Evolutionary conservation across 2,797 vertebrate genomes (phyloP).

Genomic region (Amblyopsis hoosieri): DNA sequence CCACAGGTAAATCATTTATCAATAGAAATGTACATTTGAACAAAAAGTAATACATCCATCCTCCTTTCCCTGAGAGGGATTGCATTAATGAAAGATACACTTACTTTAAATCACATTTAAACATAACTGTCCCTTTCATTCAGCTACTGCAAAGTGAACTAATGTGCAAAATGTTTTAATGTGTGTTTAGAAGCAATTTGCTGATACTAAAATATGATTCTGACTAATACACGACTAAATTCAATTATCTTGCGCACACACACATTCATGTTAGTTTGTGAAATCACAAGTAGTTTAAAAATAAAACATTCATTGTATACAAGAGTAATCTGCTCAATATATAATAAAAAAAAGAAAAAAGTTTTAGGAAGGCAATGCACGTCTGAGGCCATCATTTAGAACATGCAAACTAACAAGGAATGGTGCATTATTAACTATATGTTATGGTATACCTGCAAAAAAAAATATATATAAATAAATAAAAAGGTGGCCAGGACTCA

Average conservation of each 20-base stretch:
- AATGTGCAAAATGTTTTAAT: conserved; percentile 45
- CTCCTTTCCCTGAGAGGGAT: conserved; percentile 46
- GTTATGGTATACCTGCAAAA: conserved; percentile 46
- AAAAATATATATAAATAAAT: conserved; percentile 29
- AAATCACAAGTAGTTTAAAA: conserved; percentile 55
- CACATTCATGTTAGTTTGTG: conserved; percentile 12
- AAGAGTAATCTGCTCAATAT: conserved; percentile 69
- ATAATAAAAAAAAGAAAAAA: conserved; percentile 51
- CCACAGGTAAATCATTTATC: conserved; percentile 13
- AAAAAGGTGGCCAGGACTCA: conserved; percentile 18
- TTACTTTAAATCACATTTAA: conserved; percentile 9
- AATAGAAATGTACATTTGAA: background rate
- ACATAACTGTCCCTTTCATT: conserved; percentile 66
- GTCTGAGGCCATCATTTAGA: conserved; percentile 43
- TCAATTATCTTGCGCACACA: conserved; percentile 63
- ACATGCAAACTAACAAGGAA: conserved; percentile 74
- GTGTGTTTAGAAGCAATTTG: conserved; percentile 1
- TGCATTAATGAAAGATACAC: conserved; percentile 34
- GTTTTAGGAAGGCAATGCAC: conserved; percentile 31
- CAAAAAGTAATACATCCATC: conserved; percentile 26
- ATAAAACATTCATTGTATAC: conserved; percentile 65
- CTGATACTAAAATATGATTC: conserved; percentile 17
- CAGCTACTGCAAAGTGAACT: conserved; percentile 39
- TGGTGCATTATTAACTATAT: conserved; percentile 45
- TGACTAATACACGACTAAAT: conserved; percentile 7